Evolutionary conservation across 2,888 invertebrate species (phyloP), one percentile per base, ranked within the genome.

Genomic region (Torymus texanus): DNA sequence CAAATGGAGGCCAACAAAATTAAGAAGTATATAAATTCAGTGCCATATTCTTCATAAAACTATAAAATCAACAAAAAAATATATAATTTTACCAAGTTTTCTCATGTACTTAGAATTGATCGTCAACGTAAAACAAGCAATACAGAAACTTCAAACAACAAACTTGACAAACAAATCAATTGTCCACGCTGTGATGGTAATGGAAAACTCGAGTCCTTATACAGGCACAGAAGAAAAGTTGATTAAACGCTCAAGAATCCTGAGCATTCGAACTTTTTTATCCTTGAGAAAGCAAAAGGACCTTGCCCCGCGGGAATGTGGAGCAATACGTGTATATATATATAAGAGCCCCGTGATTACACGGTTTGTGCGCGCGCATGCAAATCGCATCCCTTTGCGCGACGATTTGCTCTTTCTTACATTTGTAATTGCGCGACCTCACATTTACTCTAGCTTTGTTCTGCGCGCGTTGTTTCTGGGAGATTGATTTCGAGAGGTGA

Each of bases 221-320:
- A 56, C 24, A 66, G 14, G 50, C 21, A 29, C 29, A 41, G 71
- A 66, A 68, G 56, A 65, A 55, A 73, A 68, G 74, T 78, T 81
- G 82, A 86, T 86, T 83, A 83, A 79, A 81, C 84, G 83, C 73
- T 80, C 83, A 82, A 81, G 79, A 75, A 83, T 79, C 70, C 72
- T n/a, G 61, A 70, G 67, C 10, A 65, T 18, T 67, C 68, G 21
- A 82, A 83, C 84, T 86, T 85, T 41, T 83, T 41, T 82, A 87
- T 87, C 88, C 88, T 88, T 87, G 87, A 86, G 82, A 83, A 83
- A 84, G 81, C 41, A 41, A 77, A 80, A 66, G 84, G 84, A 87
- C 87, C 88, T 87, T 88, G 86, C 55, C 29, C 12, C 51, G 24
- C 12, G 65, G 55, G 86, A 87, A 88, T 87, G 85, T 86, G 83